phyloP scores from a whole-genome alignment of 2,888 invertebrate species.

The Merodon equestris region DNA sequence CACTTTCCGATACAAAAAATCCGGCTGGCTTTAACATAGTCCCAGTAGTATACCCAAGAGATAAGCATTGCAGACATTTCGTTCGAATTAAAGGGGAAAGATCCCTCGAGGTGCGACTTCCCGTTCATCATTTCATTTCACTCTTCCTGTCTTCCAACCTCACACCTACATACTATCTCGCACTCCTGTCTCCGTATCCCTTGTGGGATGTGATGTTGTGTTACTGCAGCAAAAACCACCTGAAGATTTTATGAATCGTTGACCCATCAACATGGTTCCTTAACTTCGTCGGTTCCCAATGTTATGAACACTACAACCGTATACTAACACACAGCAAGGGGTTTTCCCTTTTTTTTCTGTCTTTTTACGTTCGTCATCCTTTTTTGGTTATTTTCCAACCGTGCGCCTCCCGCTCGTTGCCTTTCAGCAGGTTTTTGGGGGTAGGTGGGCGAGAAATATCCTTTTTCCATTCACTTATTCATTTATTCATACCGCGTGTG shows the following conservation, averaged over 20 bases:
- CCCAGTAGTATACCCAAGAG: neutral
- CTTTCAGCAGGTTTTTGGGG: no score
- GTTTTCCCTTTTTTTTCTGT: constrained; percentile 10
- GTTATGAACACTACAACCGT: constrained; percentile 7
- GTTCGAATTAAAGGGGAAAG: no score
- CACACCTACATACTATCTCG: no score
- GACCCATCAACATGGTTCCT: constrained; percentile 66
- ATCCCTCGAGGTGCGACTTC: constrained; percentile 10
- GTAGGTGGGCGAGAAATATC: no score
- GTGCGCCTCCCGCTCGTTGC: no score
- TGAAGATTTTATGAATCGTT: constrained; percentile 69
- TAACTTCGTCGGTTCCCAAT: constrained; percentile 36
- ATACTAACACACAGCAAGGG: constrained; percentile 35
- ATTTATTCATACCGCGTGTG: constrained; percentile 53
- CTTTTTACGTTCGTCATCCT: no score
- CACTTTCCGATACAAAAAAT: no score
- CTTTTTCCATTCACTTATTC: constrained; percentile 42
- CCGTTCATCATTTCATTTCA: constrained; percentile 7
- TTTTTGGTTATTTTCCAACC: no score
- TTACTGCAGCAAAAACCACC: constrained; percentile 61
- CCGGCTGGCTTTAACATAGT: constrained; percentile 17
- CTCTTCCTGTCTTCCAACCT: no score
- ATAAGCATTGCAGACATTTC: no score
- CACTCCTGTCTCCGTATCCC: no score
- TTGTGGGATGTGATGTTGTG: constrained; percentile 12